Evolutionary conservation across 1,140 invertebrate genomes (phyloP).

Genomic region (Dufourea novaeangliae): DNA sequence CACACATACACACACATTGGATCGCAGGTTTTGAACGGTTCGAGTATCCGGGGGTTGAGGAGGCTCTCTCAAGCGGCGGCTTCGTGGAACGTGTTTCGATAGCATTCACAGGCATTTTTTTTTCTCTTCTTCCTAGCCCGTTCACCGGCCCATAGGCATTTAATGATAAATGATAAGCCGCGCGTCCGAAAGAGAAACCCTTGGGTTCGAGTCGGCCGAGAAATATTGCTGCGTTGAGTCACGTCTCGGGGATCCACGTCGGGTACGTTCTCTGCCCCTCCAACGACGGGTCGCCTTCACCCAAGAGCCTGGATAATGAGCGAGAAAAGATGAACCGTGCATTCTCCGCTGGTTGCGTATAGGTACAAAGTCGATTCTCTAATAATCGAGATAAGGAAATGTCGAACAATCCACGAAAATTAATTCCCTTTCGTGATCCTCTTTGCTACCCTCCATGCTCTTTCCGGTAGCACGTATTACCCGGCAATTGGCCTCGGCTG

Average conservation of each 20-base stretch:
- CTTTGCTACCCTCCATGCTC: no score
- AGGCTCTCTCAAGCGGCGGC: no score
- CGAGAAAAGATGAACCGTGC: constrained; percentile 45
- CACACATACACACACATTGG: no score
- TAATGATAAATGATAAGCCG: constrained; percentile 62
- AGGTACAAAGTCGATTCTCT: background rate
- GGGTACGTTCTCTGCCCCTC: background rate
- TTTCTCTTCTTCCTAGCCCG: constrained; percentile 9
- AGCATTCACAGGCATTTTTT: constrained; percentile 22
- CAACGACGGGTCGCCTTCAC: constrained; percentile 34
- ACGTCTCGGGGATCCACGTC: constrained; percentile 49
- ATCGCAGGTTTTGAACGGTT: no score
- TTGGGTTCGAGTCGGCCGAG: constrained; percentile 41
- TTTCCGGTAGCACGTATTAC: no score
- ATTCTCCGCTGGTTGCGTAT: background rate
- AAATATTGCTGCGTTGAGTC: constrained; percentile 60
- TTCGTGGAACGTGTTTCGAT: constrained; percentile 35
- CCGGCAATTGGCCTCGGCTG: background rate
- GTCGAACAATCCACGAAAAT: background rate
- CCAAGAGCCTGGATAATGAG: constrained; percentile 45
- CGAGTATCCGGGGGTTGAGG: no score
- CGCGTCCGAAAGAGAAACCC: constrained; percentile 37
- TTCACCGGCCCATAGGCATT: constrained; percentile 53
- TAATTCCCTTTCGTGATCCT: background rate
- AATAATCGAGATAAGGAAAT: background rate